Base-by-base conservation (phyloP, 2,888 invertebrate species). In the Bugulina stolonifera region DNA sequence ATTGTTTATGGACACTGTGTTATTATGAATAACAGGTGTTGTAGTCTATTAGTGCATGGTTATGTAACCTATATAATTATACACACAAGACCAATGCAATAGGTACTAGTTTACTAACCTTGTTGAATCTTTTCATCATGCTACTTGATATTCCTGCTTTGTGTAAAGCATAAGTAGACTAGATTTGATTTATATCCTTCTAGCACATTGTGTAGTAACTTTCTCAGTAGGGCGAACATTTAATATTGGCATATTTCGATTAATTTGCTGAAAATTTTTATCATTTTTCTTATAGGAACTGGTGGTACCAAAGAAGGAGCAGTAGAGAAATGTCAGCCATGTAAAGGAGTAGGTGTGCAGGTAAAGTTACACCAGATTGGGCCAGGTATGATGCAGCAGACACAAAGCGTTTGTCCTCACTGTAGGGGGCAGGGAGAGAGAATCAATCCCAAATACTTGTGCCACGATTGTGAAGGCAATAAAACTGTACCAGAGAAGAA, bases 241-340 rank as follows among this genome's bases (percentile, higher is more conserved):
- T n/a, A n/a, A n/a, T n/a, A n/a, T n/a, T n/a, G n/a, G n/a, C n/a
- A n/a, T n/a, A n/a, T n/a, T n/a, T n/a, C n/a, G n/a, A n/a, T n/a
- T n/a, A n/a, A n/a, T n/a, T n/a, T n/a, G n/a, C n/a, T n/a, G n/a
- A n/a, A n/a, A n/a, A n/a, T n/a, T n/a, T n/a, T n/a, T n/a, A n/a
- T n/a, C n/a, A n/a, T n/a, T n/a, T n/a, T n/a, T n/a, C n/a, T n/a
- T 35, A n/a, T 25, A 70, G 70, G 70, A 43, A 43, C 3, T 2
- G 70, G 92, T 73, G 98, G 97, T 75, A 97, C 96, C 52, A 95
- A 94, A 85, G 93, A 94, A 87, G 94, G 94, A 73, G 89, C 93
- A 69, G 90, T 93, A 22, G 91, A 93, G 81, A 90, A 90, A 77
- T 98, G 98, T 82, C 85, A 88, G 0, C 89, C 88, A n/a, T 98